Evolutionary conservation across 2,888 invertebrate genomes (phyloP), one percentile per base, ranked within the genome.

Genomic region (Lepas anatifera): DNA sequence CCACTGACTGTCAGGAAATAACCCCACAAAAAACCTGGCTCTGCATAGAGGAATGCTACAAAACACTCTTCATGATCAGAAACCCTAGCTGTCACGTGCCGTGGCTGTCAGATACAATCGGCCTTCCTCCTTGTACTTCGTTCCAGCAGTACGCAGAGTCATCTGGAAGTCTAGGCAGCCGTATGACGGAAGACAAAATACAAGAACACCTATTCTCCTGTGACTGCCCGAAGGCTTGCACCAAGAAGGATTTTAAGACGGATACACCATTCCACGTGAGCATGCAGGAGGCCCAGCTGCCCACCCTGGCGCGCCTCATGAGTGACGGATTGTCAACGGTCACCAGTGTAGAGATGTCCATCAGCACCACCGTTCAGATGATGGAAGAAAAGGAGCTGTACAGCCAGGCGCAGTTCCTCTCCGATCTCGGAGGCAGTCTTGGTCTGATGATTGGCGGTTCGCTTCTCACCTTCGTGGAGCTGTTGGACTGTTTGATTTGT

Each of bases 381-480:
- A 32, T 4, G 0, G 52, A 52, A 18, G 52, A 52, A 32, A 7
- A 10, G 29, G 18, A 29, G 29, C 4, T 18, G 13, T 52, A 52
- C 52, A 29, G 29, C 29, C 29, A 0, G 29, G 6, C 29, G 29
- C 52, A 52, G 52, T 52, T 52, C 52, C 52, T 52, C 16, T 6
- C 52, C 2, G 52, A 52, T 13, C 16, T 52, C 16, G 52, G 52
- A 29, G 52, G 52, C 29, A 32, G 32, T 1, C 29, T 52, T 13
- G 52, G 52, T 32, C 52, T 52, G 29, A 52, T 52, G 52, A 16
- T 52, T 18, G 52, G 52, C 52, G 52, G n/a, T 32, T 52, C 52
- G 11, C 29, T 52, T 29, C 52, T 52, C 16, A 52, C 52, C 8
- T 3, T 52, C 16, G 52, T 32, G 3, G 52, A 52, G 52, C 29